Evolutionary conservation across 2,888 invertebrate species (phyloP).

Genomic region (Agrochola litura): DNA sequence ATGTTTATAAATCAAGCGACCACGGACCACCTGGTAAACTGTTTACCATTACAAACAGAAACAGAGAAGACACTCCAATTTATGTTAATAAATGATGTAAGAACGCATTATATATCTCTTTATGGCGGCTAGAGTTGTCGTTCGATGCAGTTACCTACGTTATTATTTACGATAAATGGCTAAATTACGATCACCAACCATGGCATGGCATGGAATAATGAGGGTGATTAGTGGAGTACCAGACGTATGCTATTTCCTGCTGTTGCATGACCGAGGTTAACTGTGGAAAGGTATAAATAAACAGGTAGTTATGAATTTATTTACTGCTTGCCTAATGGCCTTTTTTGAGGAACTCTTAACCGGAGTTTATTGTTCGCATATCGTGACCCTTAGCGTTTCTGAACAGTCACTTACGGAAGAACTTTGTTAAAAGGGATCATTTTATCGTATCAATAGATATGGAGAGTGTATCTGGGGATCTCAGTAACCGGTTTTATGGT

Average conservation of each 20-base stretch:
- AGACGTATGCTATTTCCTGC: slow-evolving; percentile 46
- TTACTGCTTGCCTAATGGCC: not conserved
- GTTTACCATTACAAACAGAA: slow-evolving; percentile 8
- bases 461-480: not conserved
- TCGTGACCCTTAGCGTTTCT: not conserved
- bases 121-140: not conserved
- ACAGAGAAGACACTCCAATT: not conserved
- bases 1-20: not conserved
- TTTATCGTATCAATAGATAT: not conserved
- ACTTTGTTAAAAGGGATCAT: not conserved
- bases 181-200: slow-evolving; percentile 32
- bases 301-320: slow-evolving; percentile 6
- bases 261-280: slow-evolving; percentile 43
- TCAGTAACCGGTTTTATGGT: not conserved
- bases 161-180: slow-evolving; percentile 43
- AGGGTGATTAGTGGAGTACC: slow-evolving; percentile 37
- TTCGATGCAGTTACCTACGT: slow-evolving; percentile 9
- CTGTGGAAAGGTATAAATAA: slow-evolving; percentile 18
- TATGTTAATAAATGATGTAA: slow-evolving; percentile 39
- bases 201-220: slow-evolving; percentile 56
- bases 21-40: slow-evolving; percentile 4
- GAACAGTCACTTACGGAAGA: not conserved
- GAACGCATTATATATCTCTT: not conserved
- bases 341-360: not conserved
- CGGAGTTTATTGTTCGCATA: not conserved